Conservation (phyloP, 2,113 vertebrate genomes). For the Haemorhous mexicanus region DNA sequence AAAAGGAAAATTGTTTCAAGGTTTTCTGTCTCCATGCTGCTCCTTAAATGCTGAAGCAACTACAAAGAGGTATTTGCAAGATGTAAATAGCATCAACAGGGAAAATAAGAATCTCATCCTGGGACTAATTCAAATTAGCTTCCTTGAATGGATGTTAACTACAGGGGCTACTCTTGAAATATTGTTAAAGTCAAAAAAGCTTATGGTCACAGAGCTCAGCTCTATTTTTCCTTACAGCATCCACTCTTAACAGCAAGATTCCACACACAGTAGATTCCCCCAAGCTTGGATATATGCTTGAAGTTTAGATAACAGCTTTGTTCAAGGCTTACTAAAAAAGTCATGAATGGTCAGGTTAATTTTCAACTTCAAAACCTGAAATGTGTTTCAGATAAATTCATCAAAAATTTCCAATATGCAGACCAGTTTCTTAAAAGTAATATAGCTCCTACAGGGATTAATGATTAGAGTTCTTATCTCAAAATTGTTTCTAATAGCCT, state of each 20-base stretch:
- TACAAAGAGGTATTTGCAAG: not conserved
- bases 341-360: not conserved
- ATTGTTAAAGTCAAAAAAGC: not conserved
- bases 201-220: not conserved
- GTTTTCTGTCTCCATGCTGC: not conserved
- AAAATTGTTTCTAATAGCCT: conserved; percentile 75
- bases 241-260: not conserved
- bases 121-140: not conserved
- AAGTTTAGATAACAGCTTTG: not conserved
- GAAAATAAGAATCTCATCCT: not conserved
- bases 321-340: not conserved
- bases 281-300: not conserved
- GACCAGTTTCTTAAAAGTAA: conserved; percentile 69
- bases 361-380: conserved; percentile 69
- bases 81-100: not conserved
- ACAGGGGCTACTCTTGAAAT: not conserved
- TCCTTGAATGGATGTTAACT: not conserved
- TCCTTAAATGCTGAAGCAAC: not conserved
- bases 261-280: not conserved
- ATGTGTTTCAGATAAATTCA: conserved; percentile 68
- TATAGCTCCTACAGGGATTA: conserved; percentile 71
- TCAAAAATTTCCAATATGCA: conserved; percentile 61
- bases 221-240: not conserved
- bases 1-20: not conserved
- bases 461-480: conserved; percentile 73